Percentiles rank a stretch among this genome's conserved stretches.
Evolutionary conservation across 2,888 invertebrate genomes (phyloP).

Genomic region (Polietes domitor): DNA sequence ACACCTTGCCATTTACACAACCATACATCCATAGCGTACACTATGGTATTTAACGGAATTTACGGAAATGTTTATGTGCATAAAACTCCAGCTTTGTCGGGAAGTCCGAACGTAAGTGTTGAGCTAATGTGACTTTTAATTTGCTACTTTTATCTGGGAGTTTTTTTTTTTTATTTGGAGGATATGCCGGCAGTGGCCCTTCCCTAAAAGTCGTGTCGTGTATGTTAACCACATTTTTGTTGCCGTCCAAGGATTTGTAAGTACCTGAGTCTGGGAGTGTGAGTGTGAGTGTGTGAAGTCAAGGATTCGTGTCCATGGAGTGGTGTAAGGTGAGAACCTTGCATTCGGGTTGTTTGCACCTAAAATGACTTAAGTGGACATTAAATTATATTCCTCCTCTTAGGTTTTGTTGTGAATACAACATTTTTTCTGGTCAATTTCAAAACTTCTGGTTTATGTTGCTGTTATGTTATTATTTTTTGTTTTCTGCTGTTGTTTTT

Average conservation of each 20-base stretch:
- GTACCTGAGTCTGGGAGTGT: not conserved
- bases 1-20: too few species aligned
- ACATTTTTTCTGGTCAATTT: slow-evolving; percentile 40
- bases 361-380: slow-evolving; percentile 62
- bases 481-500: slow-evolving; percentile 8
- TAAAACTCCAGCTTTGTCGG: not conserved
- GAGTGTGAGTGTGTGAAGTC: not conserved
- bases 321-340: not conserved
- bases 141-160: slow-evolving; percentile 49
- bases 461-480: slow-evolving; percentile 20
- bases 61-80: slow-evolving; percentile 22
- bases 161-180: slow-evolving; percentile 28
- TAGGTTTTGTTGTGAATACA: slow-evolving; percentile 23
- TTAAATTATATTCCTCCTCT: slow-evolving; percentile 55
- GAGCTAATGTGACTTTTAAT: slow-evolving; percentile 57
- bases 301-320: not conserved
- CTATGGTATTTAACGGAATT: slow-evolving; percentile 37
- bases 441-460: slow-evolving; percentile 16
- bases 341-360: slow-evolving; percentile 38
- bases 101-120: slow-evolving; percentile 36
- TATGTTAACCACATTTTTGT: slow-evolving; percentile 43
- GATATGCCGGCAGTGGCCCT: not conserved
- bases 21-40: too few species aligned
- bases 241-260: slow-evolving; percentile 27
- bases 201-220: not conserved